These are phyloP conservation scores for Eumeta japonica DNA, from an alignment of 1,140 invertebrate species.

Conservation along the genomic window DNA sequence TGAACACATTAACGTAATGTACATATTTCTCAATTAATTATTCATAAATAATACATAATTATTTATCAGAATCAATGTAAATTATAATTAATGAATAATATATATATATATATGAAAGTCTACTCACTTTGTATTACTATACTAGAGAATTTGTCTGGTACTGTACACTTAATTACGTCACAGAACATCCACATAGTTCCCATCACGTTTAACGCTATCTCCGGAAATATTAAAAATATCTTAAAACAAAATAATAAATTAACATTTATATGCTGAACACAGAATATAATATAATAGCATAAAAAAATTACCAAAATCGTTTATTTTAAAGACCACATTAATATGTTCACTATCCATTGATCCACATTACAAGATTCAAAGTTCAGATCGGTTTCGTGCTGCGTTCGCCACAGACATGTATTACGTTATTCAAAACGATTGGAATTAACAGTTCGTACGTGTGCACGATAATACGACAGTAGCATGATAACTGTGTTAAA, in stretches of 20 bases:
- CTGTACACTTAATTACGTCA: conserved; percentile 63
- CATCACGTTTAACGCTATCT: conserved; percentile 74
- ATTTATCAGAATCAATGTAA: background rate
- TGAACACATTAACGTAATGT: no score
- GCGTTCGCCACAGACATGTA: no score
- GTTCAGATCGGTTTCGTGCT: no score
- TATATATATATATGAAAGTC: conserved; percentile 17
- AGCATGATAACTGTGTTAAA: no score
- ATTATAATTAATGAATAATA: conserved; percentile 4
- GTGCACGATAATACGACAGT: no score
- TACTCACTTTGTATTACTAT: conserved; percentile 69
- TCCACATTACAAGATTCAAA: no score
- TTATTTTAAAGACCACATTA: no score
- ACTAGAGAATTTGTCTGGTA: conserved; percentile 68
- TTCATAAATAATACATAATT: background rate
- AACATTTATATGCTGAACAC: no score
- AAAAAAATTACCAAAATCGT: background rate
- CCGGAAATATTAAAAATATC: conserved; percentile 70
- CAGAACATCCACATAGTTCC: conserved; percentile 82
- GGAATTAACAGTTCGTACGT: no score
- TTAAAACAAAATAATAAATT: conserved; percentile 49
- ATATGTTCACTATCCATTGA: no score
- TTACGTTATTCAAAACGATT: no score
- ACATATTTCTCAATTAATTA: background rate
- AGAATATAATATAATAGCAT: no score